phyloP scores from a whole-genome alignment of 2,888 invertebrate genomes.

The Strigamia crassipes region DNA sequence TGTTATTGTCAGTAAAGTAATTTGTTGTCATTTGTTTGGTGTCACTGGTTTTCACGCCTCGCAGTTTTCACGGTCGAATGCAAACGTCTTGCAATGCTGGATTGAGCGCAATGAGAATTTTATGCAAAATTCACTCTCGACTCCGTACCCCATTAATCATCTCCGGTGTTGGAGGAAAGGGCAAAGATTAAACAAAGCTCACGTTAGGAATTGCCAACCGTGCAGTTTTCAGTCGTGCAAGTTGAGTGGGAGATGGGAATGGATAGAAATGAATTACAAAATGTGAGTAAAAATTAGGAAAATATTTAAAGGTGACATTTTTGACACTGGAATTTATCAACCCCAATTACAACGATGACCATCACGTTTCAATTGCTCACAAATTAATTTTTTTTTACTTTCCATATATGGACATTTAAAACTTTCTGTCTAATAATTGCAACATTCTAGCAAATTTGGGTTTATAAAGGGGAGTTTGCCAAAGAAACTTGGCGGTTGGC shows the following conservation, averaged over 20 bases:
- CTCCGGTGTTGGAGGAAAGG: constrained; percentile 36
- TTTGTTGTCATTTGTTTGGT: constrained; percentile 34
- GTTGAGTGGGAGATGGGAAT: background rate
- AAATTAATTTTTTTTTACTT: background rate
- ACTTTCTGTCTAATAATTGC: background rate
- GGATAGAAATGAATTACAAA: background rate
- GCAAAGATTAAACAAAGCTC: constrained; percentile 38
- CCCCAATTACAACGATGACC: too few species aligned
- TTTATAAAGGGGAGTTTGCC: constrained; percentile 18
- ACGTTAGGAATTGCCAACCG: constrained; percentile 37
- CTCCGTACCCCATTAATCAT: constrained; percentile 23
- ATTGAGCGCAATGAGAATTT: constrained; percentile 32
- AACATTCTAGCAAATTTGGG: background rate
- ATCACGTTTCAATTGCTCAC: too few species aligned
- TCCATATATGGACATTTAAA: background rate
- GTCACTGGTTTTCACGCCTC: constrained; percentile 36
- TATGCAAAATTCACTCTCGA: constrained; percentile 25
- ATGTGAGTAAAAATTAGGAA: background rate
- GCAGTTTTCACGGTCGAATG: constrained; percentile 34
- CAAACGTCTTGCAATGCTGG: constrained; percentile 18
- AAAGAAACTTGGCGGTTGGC: constrained; percentile 7
- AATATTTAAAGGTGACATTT: background rate
- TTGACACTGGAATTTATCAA: background rate
- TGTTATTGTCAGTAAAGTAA: constrained; percentile 34
- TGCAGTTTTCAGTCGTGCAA: background rate